These are phyloP conservation scores for Adineta ricciae DNA, from an alignment of 2,888 invertebrate genomes.

Conservation along the genomic window DNA sequence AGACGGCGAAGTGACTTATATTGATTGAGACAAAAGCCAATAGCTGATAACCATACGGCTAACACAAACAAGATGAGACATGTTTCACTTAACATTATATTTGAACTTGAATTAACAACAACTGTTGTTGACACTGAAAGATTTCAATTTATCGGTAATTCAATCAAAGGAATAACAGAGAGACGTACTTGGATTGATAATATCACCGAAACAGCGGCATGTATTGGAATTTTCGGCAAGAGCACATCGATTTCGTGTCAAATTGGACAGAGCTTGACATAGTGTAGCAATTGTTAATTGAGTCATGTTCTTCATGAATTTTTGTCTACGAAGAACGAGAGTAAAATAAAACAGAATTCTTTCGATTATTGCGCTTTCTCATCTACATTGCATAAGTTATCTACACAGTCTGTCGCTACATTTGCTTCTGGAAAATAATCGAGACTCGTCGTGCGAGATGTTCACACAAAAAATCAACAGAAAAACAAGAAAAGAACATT, in stretches of 20 bases:
- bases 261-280: neutral
- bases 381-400: neutral
- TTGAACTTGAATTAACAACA: neutral
- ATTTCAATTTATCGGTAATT: neutral
- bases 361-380: neutral
- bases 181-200: neutral
- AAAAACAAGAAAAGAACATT: neutral
- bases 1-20: constrained; percentile 13
- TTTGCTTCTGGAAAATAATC: neutral
- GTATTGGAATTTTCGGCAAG: neutral
- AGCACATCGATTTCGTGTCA: neutral
- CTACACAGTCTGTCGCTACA: neutral
- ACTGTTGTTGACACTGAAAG: neutral
- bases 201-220: neutral
- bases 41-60: constrained; percentile 12
- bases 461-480: neutral
- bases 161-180: neutral
- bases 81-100: constrained; percentile 15
- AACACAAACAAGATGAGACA: neutral
- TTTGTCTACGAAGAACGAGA: neutral
- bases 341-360: neutral
- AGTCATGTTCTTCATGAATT: neutral
- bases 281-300: neutral
- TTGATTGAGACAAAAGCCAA: constrained; percentile 18
- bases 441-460: neutral